Evolutionary conservation across 2,113 vertebrate species (phyloP).

Genomic region (Ailurus styani): DNA sequence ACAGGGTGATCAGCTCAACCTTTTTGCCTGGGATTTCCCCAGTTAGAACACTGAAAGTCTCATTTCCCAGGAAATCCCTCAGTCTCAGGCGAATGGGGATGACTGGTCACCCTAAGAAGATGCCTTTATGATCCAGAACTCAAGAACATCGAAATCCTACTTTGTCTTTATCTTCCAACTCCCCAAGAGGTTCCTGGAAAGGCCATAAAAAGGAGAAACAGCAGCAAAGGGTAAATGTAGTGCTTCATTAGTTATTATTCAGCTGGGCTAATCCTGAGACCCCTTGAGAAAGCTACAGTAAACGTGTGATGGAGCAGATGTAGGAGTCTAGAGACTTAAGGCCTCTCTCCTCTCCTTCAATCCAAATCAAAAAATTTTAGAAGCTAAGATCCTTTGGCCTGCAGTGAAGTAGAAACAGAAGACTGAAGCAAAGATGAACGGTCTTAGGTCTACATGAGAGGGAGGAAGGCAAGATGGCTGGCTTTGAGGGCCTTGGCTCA

Average conservation of each 20-base stretch:
- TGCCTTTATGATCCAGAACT: neutral
- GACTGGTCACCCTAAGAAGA: neutral
- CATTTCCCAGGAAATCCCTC: neutral
- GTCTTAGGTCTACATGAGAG: neutral
- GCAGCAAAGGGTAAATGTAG: neutral
- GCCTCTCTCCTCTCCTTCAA: neutral
- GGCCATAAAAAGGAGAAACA: neutral
- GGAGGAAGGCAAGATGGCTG: neutral
- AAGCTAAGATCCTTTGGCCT: neutral
- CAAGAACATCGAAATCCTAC: neutral
- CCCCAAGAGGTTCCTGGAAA: neutral
- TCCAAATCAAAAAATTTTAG: neutral
- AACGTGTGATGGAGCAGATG: neutral
- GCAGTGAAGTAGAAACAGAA: neutral
- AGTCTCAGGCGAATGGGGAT: neutral
- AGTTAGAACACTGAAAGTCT: neutral
- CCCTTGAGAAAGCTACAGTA: neutral
- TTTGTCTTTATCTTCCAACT: neutral
- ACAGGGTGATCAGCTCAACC: neutral
- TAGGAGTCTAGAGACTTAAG: neutral
- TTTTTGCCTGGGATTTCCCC: neutral
- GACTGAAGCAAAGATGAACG: neutral
- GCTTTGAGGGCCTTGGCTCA: neutral
- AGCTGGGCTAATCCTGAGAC: neutral
- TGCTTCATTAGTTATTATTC: neutral